Base-by-base conservation (phyloP, 2,888 invertebrate genomes). In the Tethea ocularis region DNA sequence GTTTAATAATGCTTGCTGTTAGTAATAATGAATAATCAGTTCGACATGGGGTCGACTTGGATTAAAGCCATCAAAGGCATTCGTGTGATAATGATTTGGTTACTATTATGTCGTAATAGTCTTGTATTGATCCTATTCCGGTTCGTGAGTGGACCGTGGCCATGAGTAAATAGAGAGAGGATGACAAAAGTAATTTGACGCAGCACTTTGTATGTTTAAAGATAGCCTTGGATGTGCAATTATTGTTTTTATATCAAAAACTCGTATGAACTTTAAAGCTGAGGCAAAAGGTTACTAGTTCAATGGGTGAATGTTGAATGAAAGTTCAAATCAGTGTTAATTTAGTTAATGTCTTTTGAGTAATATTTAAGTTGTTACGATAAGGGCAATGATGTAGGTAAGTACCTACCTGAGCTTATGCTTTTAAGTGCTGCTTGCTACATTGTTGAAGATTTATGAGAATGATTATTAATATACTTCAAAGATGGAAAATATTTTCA, bases 81-180 rank as follows among this genome's bases (percentile, higher is more conserved):
- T 46, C 38, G 41, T 52, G 53, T 15, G 57, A 52, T 62, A 60
- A 60, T 56, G 58, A 59, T 59, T 51, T 53, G 33, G 54, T 54
- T 54, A 46, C 46, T 22, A 36, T 54, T 36, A 33, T 54, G 6
- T 54, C 60, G 57, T 56, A 64, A 62, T 60, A 57, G 51, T 38
- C 53, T 38, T 17, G 56, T 58, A 54, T 61, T 61, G 57, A 57
- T 61, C 67, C 57, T 61, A 68, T 72, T 80, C 76, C 74, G 78
- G 63, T 57, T 83, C 80, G 82, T 83, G 81, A 78, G 64, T 61
- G 59, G 63, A 64, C 62, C 46, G 51, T 62, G 71, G 70, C 74
- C 78, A 61, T 74, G 76, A 72, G 66, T 58, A 52, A 63, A 68
- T 67, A 60, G 55, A 60, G 55, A 60, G 58, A 58, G 61, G 68